Evolutionary conservation across 2,113 vertebrate species (phyloP), one percentile per base, ranked within the genome.

Genomic region (Odocoileus hemionus): DNA sequence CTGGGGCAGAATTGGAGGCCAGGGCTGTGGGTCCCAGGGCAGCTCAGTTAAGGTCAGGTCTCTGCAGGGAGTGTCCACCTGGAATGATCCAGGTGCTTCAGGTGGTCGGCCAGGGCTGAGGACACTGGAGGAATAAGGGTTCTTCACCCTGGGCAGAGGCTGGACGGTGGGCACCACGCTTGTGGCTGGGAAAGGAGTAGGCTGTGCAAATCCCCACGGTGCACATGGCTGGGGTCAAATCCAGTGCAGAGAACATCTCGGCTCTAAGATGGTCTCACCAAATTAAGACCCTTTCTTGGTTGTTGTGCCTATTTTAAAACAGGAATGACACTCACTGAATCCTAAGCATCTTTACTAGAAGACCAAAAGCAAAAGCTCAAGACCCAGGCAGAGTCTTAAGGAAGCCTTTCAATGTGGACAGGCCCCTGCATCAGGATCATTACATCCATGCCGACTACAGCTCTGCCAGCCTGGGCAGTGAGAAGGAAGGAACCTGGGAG

Each of bases 341-440:
- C 97, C 4, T 84, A 85, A 26, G 11, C 1, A 52, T 93, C 88
- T 98, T 98, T 95, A 98, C 95, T 97, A 45, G 1, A 50, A 95
- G 91, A 89, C 94, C 58, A 5, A 45, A 61, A 97, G 93, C 60
- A 87, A 52, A 89, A 97, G 88, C 10, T n/a, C 25, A 52, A 54
- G 57, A n/a, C 43, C 15, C 28, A 1, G 45, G 0, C 10, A 55
- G 23, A 3, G 9, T 4, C 67, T 39, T 36, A 94, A 93, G 39
- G 88, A 36, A 3, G 64, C 80, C 89, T 0, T 17, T 23, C 1
- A 6, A 58, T 0, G 23, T 3, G 58, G 45, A 25, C 26, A 58
- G 88, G 96, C 89, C 0, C 1, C 16, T 55, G 74, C 50, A 17
- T 14, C 47, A 11, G 6, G 19, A 8, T 52, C 47, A 7, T 33